Percentiles rank a stretch among this genome's conserved stretches.
Conservation (phyloP, 2,888 invertebrate genomes). For the Lithophane semibrunnea region DNA sequence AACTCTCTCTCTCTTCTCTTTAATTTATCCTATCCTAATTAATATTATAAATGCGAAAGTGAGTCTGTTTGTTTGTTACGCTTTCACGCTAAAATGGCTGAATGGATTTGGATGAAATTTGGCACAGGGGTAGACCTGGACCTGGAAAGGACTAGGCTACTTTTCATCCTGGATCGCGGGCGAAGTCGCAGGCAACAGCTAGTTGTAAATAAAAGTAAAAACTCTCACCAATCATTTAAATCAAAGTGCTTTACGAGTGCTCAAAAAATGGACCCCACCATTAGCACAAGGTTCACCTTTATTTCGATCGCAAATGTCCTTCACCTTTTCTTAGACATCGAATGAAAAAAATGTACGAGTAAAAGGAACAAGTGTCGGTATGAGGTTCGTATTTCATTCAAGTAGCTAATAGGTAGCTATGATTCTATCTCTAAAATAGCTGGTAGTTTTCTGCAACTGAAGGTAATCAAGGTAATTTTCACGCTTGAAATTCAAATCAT, state of each 20-base stretch:
- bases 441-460: background rate
- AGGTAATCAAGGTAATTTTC: slow-evolving; percentile 1
- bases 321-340: slow-evolving; percentile 30
- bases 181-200: too few species aligned
- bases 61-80: too few species aligned
- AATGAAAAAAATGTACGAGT: slow-evolving; percentile 26
- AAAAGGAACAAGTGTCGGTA: slow-evolving; percentile 25
- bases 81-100: too few species aligned
- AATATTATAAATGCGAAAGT: too few species aligned
- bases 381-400: background rate
- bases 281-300: slow-evolving; percentile 42
- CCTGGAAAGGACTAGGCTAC: too few species aligned
- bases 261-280: slow-evolving; percentile 42
- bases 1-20: too few species aligned
- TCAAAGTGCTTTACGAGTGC: slow-evolving; percentile 41
- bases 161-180: too few species aligned
- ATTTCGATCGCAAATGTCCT: slow-evolving; percentile 46
- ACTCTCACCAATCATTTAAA: slow-evolving; percentile 39
- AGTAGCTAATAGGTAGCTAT: background rate
- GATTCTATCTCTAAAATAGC: background rate
- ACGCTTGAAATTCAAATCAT: slow-evolving; percentile 8
- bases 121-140: too few species aligned
- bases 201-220: slow-evolving; percentile 23
- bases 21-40: too few species aligned
- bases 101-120: too few species aligned